Base-by-base conservation (phyloP, 1,140 invertebrate genomes). In the Leptinotarsa texana region DNA sequence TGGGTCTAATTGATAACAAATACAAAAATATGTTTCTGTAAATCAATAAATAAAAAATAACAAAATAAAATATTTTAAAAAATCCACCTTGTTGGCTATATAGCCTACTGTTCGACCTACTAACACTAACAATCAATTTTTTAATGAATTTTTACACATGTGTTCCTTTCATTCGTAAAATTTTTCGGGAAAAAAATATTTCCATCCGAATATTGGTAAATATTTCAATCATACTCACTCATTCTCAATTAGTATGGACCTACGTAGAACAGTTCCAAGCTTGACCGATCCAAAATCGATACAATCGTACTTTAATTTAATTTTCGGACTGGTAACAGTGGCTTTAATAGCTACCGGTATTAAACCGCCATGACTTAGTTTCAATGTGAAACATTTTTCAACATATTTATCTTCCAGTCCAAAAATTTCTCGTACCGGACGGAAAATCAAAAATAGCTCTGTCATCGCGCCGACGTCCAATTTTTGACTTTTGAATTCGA, bases 221-320 rank as follows among this genome's bases (percentile, higher is more conserved):
- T 42, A 11, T 11, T 42, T 42, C 2, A 42, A 42, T 3, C 33
- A 21, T 33, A 72, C 61, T 83, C 82, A 88, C 87, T 82, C 79
- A 75, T 88, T 88, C 74, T 81, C 80, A 1, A 88, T 68, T n/a
- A 81, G 17, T 5, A 88, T 61, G 24, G 74, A 72, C 71, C 83
- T 84, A 47, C 83, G 76, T 42, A 82, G 68, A 65, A 84, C 85
- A 62, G 85, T 76, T 15, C 87, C 87, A 67, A 86, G 79, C 17
- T 81, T 74, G 33, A 87, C 84, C n/a, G 82, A 74, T 13, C 77
- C 81, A 75, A 88, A 88, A 73, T 87, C 77, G 6, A 88, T 69
- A 65, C 61, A 73, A 15, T 22, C 4, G 13, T 47, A 27, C 13
- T 49, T 13, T 3, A 73, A 65, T 13, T n/a, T 48, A 24, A 73